phyloP scores from a whole-genome alignment of 2,888 invertebrate genomes.

The Cinara cedri region DNA sequence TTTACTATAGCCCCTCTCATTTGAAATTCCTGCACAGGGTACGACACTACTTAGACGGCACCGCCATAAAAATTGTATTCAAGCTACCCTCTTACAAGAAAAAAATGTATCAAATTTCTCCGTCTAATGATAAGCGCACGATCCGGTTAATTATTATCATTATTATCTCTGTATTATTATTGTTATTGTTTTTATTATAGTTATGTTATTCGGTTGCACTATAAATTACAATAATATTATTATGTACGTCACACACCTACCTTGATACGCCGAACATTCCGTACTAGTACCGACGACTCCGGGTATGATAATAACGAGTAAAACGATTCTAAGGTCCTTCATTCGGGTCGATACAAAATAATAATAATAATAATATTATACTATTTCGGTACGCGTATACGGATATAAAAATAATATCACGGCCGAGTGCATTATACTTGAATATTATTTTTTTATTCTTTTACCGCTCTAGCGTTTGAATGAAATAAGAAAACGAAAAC shows the following conservation, averaged over 20 bases:
- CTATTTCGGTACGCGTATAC: background rate
- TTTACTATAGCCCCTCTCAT: no score
- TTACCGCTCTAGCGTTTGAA: no score
- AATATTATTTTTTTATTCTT: no score
- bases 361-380: background rate
- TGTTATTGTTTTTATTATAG: background rate
- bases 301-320: constrained; percentile 42
- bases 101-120: no score
- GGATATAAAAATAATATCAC: background rate
- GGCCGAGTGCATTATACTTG: background rate
- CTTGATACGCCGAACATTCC: constrained; percentile 55
- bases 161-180: background rate
- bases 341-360: constrained; percentile 39
- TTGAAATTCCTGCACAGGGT: no score
- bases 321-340: constrained; percentile 38
- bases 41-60: no score
- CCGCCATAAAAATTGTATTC: no score
- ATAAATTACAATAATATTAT: no score
- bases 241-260: constrained; percentile 34
- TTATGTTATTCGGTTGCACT: background rate
- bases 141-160: no score
- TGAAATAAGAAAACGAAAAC: no score
- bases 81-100: no score
- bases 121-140: no score
- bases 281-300: constrained; percentile 54